Conservation (phyloP, 2,113 vertebrate species). For the Haemorhous mexicanus region DNA sequence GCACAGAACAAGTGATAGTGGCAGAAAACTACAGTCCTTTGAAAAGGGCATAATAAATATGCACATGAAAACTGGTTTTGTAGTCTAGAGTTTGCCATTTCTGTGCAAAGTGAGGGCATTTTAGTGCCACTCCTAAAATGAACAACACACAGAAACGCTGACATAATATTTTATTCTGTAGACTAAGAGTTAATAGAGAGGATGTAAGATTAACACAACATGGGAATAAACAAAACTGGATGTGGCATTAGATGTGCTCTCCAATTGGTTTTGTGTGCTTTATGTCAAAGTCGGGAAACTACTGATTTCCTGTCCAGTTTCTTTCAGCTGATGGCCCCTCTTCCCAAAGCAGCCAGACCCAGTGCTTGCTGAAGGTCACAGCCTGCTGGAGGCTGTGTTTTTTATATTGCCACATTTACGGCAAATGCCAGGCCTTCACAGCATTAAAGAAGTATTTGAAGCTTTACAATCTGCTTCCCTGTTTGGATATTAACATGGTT, state of each 20-base stretch:
- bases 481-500: not conserved
- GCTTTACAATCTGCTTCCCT: not conserved
- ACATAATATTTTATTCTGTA: not conserved
- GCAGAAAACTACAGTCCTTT: constrained; percentile 34
- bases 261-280: not conserved
- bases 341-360: not conserved
- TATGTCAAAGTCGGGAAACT: not conserved
- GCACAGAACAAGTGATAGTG: constrained; percentile 7
- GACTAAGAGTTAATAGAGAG: not conserved
- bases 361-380: not conserved
- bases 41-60: constrained; percentile 29
- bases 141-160: not conserved
- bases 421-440: not conserved
- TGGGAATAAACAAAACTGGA: not conserved
- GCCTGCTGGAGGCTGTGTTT: not conserved
- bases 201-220: not conserved
- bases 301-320: not conserved
- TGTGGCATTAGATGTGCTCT: not conserved
- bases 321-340: not conserved
- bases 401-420: not conserved
- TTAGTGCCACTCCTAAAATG: constrained; percentile 1
- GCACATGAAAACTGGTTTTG: not conserved
- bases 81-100: not conserved
- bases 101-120: not conserved
- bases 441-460: not conserved